A percentile compares a stretch with the other conserved stretches of the same genome.
These are phyloP conservation scores for Hassar affinis DNA, from an alignment of 2,113 vertebrate genomes.

Conservation along the genomic window DNA sequence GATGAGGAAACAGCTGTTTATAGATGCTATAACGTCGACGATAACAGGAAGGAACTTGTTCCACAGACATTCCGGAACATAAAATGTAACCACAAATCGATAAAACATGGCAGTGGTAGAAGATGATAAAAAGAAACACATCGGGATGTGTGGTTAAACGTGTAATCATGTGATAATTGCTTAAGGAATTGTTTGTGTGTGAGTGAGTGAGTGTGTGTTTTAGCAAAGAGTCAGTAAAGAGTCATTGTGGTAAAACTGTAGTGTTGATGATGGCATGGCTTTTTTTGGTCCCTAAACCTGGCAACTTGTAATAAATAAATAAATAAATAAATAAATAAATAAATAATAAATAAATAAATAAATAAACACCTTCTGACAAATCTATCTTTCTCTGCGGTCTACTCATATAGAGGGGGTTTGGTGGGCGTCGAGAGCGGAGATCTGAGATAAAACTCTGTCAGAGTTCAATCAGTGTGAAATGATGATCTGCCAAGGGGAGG, in stretches of 20 bases:
- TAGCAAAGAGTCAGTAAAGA: not conserved
- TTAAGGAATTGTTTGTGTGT: not conserved
- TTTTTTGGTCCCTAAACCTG: not conserved
- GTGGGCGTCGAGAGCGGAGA: not conserved
- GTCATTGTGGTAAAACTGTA: not conserved
- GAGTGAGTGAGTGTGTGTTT: not conserved
- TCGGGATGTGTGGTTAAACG: not conserved
- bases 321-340: too few species aligned
- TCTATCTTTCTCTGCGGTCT: not conserved
- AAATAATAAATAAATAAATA: not conserved
- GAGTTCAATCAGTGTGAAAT: constrained; percentile 6
- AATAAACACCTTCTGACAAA: not conserved
- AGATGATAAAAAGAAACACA: not conserved
- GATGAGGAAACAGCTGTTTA: not conserved
- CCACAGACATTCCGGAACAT: not conserved
- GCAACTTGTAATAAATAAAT: not conserved
- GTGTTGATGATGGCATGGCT: not conserved
- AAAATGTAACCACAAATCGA: not conserved
- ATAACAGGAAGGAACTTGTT: not conserved
- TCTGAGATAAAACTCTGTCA: not conserved
- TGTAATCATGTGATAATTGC: not conserved
- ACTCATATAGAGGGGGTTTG: not conserved
- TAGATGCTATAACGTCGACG: not conserved
- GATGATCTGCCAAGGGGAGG: constrained; percentile 51
- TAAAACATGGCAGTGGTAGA: not conserved